A percentile compares a stretch with the other conserved stretches of the same genome.
phyloP scores from a whole-genome alignment of 2,888 invertebrate species.

The Petrophora chlorosata region DNA sequence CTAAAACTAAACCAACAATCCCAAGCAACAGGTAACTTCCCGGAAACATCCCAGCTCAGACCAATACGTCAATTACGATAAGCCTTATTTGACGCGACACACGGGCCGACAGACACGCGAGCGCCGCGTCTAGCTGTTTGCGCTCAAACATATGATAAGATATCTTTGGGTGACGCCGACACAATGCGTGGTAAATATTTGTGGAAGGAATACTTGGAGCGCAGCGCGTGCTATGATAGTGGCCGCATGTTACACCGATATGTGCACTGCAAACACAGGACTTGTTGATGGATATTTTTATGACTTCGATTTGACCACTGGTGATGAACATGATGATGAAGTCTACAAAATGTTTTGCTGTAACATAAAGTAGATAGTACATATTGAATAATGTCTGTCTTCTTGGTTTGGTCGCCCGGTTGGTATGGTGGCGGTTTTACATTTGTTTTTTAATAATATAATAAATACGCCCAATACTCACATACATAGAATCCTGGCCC shows the following conservation, averaged over 20 bases:
- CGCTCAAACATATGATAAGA: slow-evolving; percentile 80
- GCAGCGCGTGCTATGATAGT: slow-evolving; percentile 67
- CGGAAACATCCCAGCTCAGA: slow-evolving; percentile 58
- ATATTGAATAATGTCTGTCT: no score
- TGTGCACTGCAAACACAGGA: no score
- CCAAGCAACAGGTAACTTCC: slow-evolving; percentile 57
- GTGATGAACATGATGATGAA: no score
- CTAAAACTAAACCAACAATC: slow-evolving; percentile 17
- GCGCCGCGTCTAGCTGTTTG: slow-evolving; percentile 76
- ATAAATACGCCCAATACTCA: no score
- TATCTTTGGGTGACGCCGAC: slow-evolving; percentile 77
- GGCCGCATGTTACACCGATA: slow-evolving; percentile 52
- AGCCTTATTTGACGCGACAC: slow-evolving; percentile 63
- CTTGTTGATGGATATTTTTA: no score
- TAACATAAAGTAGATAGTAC: no score
- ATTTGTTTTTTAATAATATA: no score
- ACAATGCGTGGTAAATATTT: slow-evolving; percentile 80
- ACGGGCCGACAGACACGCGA: slow-evolving; percentile 75
- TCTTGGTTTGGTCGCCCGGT: no score
- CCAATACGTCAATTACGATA: slow-evolving; percentile 72
- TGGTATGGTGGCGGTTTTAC: no score
- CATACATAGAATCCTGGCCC: no score
- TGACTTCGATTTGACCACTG: no score
- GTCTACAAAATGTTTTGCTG: no score
- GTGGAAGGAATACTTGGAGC: slow-evolving; percentile 72